Evolutionary conservation across 2,797 vertebrate species (phyloP).

Genomic region (Macropodus opercularis): DNA sequence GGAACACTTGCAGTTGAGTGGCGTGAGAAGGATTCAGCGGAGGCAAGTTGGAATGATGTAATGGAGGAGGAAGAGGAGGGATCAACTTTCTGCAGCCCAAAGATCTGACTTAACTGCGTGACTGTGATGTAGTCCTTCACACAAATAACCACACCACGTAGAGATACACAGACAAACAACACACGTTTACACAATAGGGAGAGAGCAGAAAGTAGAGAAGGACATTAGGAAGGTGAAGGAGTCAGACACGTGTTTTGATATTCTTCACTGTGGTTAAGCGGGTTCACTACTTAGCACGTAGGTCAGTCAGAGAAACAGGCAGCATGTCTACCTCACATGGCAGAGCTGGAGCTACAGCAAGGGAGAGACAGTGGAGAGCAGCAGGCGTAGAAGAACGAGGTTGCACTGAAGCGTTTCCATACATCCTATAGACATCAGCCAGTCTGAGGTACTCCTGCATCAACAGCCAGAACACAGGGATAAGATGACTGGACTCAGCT

Average conservation of each 20-base stretch:
- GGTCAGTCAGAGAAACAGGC: slow-evolving; percentile 30
- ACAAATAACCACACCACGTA: slow-evolving; percentile 27
- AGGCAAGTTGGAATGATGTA: slow-evolving; percentile 77
- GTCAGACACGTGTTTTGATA: background rate
- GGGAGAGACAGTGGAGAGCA: slow-evolving; percentile 79
- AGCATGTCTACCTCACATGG: slow-evolving; percentile 84
- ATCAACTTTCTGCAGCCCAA: slow-evolving; percentile 79
- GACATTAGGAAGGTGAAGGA: background rate
- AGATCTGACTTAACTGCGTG: slow-evolving; percentile 89
- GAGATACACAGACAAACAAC: slow-evolving; percentile 38
- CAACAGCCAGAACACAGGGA: slow-evolving; percentile 48
- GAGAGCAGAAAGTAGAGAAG: slow-evolving; percentile 39
- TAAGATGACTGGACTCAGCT: slow-evolving; percentile 19
- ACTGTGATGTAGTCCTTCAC: slow-evolving; percentile 89
- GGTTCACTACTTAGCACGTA: slow-evolving; percentile 9
- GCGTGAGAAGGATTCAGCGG: slow-evolving; percentile 73
- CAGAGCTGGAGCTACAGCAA: slow-evolving; percentile 81
- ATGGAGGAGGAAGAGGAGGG: slow-evolving; percentile 72
- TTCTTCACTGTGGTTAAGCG: slow-evolving; percentile 5
- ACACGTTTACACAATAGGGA: slow-evolving; percentile 36
- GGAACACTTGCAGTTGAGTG: slow-evolving; percentile 77
- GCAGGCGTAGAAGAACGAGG: slow-evolving; percentile 78
- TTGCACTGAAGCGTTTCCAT: slow-evolving; percentile 79
- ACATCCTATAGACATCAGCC: slow-evolving; percentile 87
- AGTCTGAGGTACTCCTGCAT: slow-evolving; percentile 87